Base-by-base conservation (phyloP, 1,140 invertebrate species). In the Propsilocerus akamusi region DNA sequence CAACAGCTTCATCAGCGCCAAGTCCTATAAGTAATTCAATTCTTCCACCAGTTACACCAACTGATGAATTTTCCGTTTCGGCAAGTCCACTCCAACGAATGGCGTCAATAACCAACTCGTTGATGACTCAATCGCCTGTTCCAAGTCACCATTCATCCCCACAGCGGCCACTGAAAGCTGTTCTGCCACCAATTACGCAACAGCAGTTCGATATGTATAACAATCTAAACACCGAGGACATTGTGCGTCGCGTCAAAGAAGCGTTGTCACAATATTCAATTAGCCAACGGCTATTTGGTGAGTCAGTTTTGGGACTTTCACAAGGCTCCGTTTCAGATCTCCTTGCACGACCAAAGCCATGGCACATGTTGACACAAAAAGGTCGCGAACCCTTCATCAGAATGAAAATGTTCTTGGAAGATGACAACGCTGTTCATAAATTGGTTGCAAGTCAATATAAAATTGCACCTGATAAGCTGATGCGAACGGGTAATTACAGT, bases 141-240 rank as follows among this genome's bases (percentile, higher is more conserved):
- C 82, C 83, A 53, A 80, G 83, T 11, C 82, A 86, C 57, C 84
- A 87, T 58, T 73, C 81, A 48, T 75, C 80, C 6, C 78, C 79
- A 32, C 86, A 90, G 58, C 72, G 92, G 53, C 92, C 93, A 11
- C 75, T 95, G 51, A 94, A 94, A 69, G 91, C 93, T 8, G 92
- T 97, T 12, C 75, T 98, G 57, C 92, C 93, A 20, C 95, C 95
- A 1, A 97, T 99, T 52, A 97, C 94, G 0, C 95, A 98, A 62
- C 94, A 98, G 60, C 93, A 99, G 63, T 98, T 99, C 67, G 95
- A 99, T 68, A 81, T 92, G 65, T 99, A 96, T 72, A 91, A 95
- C 61, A 94, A 94, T 65, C 76, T 99, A 41, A 97, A 98, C 63
- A 99, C 96, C 0, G 95, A 99, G 70, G 93, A 98, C 54, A 92